Percentiles rank a stretch among this genome's conserved stretches.
Evolutionary conservation across 2,888 invertebrate genomes (phyloP).

Genomic region (Drosophila kokeensis): DNA sequence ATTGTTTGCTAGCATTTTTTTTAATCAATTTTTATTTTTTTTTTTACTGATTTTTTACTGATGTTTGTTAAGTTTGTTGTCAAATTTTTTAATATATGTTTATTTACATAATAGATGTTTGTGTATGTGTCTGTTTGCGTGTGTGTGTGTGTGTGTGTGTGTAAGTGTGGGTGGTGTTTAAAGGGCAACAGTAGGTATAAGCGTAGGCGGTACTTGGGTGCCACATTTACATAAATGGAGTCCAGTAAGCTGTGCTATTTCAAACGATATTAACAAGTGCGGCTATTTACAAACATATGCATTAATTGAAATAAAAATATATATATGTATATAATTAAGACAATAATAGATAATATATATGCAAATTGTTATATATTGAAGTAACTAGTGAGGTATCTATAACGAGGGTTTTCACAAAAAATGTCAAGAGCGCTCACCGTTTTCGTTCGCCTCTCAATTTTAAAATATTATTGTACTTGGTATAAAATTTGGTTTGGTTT

Average conservation of each 20-base stretch:
- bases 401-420: constrained; percentile 30
- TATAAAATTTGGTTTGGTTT: constrained; percentile 53
- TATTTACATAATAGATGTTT: constrained; percentile 60
- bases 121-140: constrained; percentile 36
- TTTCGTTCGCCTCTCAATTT: constrained; percentile 52
- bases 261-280: constrained; percentile 37
- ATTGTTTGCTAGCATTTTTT: constrained; percentile 49
- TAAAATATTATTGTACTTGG: constrained; percentile 60
- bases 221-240: constrained; percentile 27
- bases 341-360: constrained; percentile 6
- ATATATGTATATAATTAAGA: constrained; percentile 5
- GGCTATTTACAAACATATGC: constrained; percentile 33
- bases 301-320: background rate
- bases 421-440: constrained; percentile 64
- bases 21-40: background rate
- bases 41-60: constrained; percentile 69
- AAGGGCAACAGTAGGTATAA: constrained; percentile 41
- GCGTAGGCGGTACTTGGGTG: constrained; percentile 38
- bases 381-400: constrained; percentile 42
- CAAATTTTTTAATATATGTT: constrained; percentile 26
- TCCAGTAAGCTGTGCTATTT: constrained; percentile 54
- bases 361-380: constrained; percentile 4
- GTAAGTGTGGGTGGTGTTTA: constrained; percentile 32
- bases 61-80: constrained; percentile 47
- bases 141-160: constrained; percentile 28